Conservation (phyloP, 1,140 invertebrate genomes). For the Centruroides vittatus region DNA sequence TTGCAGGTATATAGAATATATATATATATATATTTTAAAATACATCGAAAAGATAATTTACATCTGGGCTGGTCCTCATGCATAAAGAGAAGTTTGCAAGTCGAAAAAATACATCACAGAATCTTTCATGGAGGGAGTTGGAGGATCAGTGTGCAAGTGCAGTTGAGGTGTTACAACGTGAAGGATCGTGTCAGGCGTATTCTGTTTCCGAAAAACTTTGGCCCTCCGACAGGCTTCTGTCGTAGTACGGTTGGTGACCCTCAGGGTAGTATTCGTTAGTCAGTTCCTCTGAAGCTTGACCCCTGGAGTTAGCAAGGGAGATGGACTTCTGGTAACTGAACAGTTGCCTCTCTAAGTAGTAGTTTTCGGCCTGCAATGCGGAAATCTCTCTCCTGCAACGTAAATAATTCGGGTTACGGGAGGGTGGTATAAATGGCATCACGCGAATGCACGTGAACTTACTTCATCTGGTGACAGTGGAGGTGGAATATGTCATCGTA, state of each 20-base stretch:
- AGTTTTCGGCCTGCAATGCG: slow-evolving; percentile 69
- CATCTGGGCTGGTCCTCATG: too few species aligned
- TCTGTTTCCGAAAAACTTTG: slow-evolving; percentile 6
- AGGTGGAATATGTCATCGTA: slow-evolving; percentile 69
- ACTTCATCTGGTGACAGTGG: slow-evolving; percentile 79
- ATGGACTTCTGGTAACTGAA: slow-evolving; percentile 76
- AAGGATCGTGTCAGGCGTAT: slow-evolving; percentile 1
- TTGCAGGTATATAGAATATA: too few species aligned
- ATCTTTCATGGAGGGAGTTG: too few species aligned
- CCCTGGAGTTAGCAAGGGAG: slow-evolving; percentile 43
- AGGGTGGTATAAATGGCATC: too few species aligned
- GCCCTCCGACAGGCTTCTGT: background rate
- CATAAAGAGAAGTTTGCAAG: too few species aligned
- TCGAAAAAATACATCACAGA: too few species aligned
- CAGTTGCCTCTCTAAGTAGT: slow-evolving; percentile 65
- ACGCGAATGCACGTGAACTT: slow-evolving; percentile 17
- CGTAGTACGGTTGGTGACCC: background rate
- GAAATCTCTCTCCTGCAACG: slow-evolving; percentile 56
- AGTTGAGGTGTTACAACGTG: too few species aligned
- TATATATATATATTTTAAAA: too few species aligned
- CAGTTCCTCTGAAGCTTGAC: slow-evolving; percentile 2
- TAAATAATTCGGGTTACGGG: background rate
- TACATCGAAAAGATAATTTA: too few species aligned
- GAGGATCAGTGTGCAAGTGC: too few species aligned
- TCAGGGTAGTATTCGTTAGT: background rate